Evolutionary conservation across 2,888 invertebrate genomes (phyloP).

Genomic region (Dinocampus coccinellae): DNA sequence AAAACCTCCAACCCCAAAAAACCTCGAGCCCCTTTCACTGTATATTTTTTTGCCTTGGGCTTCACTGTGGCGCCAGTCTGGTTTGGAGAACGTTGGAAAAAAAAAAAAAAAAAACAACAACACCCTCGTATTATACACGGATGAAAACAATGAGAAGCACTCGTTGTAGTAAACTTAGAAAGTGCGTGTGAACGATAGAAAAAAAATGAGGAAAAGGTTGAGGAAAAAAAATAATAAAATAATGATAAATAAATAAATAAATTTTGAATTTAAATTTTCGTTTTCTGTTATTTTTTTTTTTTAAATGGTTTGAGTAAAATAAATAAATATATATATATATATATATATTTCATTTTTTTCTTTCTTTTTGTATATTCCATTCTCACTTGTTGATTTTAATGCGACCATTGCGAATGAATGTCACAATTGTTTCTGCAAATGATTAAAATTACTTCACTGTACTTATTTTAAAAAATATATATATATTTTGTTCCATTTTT

Average conservation of each 20-base stretch:
- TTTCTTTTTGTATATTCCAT: not conserved
- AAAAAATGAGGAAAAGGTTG: not conserved
- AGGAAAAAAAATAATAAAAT: no score
- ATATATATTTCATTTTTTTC: no score
- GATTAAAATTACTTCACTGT: not conserved
- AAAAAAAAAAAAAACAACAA: no score
- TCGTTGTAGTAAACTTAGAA: not conserved
- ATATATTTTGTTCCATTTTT: no score
- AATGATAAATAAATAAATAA: not conserved
- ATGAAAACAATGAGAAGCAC: conserved; percentile 9
- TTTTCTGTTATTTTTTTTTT: no score
- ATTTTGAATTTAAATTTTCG: not conserved
- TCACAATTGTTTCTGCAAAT: not conserved
- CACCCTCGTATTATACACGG: not conserved
- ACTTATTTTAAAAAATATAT: no score
- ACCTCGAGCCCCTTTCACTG: not conserved
- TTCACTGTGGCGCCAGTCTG: conserved; percentile 19
- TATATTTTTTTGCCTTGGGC: not conserved
- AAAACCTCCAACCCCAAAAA: conserved; percentile 19
- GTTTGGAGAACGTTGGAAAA: conserved; percentile 16
- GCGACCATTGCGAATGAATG: no score
- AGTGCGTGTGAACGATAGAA: not conserved
- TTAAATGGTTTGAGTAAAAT: no score
- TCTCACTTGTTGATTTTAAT: not conserved
- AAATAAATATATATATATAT: no score